Base-by-base conservation (phyloP, 2,888 invertebrate genomes). In the Hermodice carunculata region DNA sequence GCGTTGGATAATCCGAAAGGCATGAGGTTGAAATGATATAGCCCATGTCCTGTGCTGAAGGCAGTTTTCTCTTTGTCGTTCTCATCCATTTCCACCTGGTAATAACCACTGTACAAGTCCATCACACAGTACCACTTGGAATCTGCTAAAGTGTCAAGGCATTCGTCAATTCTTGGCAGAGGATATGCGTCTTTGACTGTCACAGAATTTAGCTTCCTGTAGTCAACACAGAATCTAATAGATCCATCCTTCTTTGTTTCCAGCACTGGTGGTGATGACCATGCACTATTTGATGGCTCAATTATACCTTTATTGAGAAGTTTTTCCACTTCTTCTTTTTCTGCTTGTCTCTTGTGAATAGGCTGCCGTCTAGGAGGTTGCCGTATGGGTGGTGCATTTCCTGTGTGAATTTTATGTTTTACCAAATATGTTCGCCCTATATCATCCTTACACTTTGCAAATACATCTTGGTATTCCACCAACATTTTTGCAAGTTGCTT, bases 1-100 rank as follows among this genome's bases (percentile, higher is more conserved):
- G 54, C 59, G 62, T 67, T 61, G 22, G 44, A 31, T 17, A 67
- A 44, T 2, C 67, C 67, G 19, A 67, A 60, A 14, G 66, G 67
- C 58, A 67, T 49, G 8, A 44, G 37, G 6, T 67, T 60, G 31
- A 67, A 67, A 22, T 67, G 28, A 40, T 19, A 67, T 14, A 68
- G 67, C 5, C 66, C 59, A 3, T 6, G 26, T 28, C 31, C 34
- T 14, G 48, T 52, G 22, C 24, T 17, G 29, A 66, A 66, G 3
- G 64, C 67, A 22, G 65, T 66, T 24, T 67, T 66, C 37, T 37
- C 32, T 24, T 42, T n/a, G 24, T 43, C 42, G 37, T 60, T 37
- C 46, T 34, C 19, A 8, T 48, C 46, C 5, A 66, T 22, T n/a
- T 42, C 42, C 5, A 66, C 52, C 37, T 67, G 66, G 19, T 59